A percentile compares a stretch with the other conserved stretches of the same genome.
Conservation (phyloP, 1,140 invertebrate genomes). For the Epicauta chinensis region DNA sequence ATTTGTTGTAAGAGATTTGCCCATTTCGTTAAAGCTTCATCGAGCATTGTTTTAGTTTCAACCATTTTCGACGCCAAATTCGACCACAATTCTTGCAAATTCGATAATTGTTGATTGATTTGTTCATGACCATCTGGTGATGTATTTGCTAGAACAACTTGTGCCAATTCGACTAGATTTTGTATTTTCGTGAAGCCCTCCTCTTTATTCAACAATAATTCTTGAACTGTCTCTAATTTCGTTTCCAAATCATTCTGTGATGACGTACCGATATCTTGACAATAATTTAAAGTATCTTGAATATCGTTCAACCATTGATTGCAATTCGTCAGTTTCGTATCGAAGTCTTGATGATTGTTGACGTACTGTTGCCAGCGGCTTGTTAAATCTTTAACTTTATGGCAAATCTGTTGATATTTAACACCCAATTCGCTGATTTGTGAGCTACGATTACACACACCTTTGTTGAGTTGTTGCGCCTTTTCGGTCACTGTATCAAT, state of each 20-base stretch:
- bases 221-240: conserved; percentile 78
- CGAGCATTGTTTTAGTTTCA: conserved; percentile 80
- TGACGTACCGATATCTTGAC: conserved; percentile 71
- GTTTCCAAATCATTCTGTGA: conserved; percentile 80
- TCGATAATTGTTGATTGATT: conserved; percentile 76
- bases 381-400: conserved; percentile 86
- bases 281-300: conserved; percentile 75
- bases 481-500: conserved; percentile 88
- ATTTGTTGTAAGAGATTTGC: conserved; percentile 82
- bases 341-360: conserved; percentile 81
- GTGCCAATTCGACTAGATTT: conserved; percentile 78
- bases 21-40: conserved; percentile 86
- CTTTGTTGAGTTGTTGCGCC: conserved; percentile 76
- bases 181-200: conserved; percentile 86
- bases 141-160: conserved; percentile 89
- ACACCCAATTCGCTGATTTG: conserved; percentile 81
- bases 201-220: conserved; percentile 81
- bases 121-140: conserved; percentile 77
- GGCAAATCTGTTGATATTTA: conserved; percentile 84
- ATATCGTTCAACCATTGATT: conserved; percentile 79
- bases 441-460: conserved; percentile 56
- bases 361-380: conserved; percentile 90
- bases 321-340: conserved; percentile 72
- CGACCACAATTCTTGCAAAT: conserved; percentile 87
- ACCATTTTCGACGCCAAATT: conserved; percentile 79